Conservation (phyloP, 2,113 vertebrate species). For the Tupaia tana region DNA sequence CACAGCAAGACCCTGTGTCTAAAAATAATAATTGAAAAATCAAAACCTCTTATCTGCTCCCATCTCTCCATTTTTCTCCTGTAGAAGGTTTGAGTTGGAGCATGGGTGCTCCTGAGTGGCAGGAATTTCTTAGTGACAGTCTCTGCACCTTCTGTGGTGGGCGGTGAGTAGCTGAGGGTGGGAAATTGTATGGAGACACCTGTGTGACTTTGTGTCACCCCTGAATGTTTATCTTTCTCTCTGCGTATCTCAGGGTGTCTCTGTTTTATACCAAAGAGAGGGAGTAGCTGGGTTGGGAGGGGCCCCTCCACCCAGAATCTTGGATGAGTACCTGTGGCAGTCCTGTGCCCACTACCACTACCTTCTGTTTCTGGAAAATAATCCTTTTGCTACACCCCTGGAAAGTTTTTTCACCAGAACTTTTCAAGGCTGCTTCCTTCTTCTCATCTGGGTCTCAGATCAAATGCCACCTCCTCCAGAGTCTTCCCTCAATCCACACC, state of each 20-base stretch:
- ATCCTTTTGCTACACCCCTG: neutral
- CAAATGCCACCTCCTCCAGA: neutral
- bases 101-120: neutral
- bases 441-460: constrained; percentile 16
- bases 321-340: neutral
- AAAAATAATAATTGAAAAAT: too few species aligned
- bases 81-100: neutral
- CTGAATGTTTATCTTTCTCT: neutral
- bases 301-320: neutral
- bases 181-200: neutral
- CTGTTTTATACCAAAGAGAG: neutral
- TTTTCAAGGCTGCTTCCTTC: neutral
- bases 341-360: neutral
- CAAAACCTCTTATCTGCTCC: neutral
- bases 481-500: neutral
- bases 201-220: neutral
- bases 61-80: neutral
- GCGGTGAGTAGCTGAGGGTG: neutral
- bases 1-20: too few species aligned
- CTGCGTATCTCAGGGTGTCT: neutral
- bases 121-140: neutral
- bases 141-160: neutral
- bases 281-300: neutral
- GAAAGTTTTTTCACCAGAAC: neutral
- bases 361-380: neutral